Conservation (phyloP, 2,113 vertebrate species). For the Cinclus cinclus region DNA sequence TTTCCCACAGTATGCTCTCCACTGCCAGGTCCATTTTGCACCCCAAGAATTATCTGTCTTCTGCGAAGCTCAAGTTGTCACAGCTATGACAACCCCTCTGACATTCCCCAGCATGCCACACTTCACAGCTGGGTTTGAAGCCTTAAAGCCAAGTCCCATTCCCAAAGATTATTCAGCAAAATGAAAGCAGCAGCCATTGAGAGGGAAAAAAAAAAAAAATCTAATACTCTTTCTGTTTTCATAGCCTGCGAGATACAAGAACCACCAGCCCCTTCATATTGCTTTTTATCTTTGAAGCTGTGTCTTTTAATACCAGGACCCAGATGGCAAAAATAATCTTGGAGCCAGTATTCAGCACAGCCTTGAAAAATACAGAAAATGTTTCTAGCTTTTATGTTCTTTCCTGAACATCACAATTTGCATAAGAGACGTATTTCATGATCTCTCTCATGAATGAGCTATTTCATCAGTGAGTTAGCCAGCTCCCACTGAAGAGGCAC, state of each 20-base stretch:
- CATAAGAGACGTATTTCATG: slow-evolving; percentile 17
- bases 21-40: background rate
- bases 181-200: slow-evolving; percentile 21
- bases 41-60: background rate
- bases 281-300: slow-evolving; percentile 51
- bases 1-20: background rate
- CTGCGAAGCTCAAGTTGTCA: background rate
- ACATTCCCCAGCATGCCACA: background rate
- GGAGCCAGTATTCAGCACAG: slow-evolving; percentile 20
- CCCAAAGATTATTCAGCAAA: slow-evolving; percentile 47
- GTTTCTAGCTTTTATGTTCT: slow-evolving; percentile 50
- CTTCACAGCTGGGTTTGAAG: slow-evolving; percentile 36
- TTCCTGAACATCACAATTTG: slow-evolving; percentile 40
- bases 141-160: background rate
- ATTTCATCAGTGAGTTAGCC: background rate
- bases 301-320: slow-evolving; percentile 36
- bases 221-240: slow-evolving; percentile 20
- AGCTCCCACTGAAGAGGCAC: background rate
- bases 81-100: background rate
- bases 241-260: background rate
- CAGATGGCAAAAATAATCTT: slow-evolving; percentile 59
- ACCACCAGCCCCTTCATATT: slow-evolving; percentile 20
- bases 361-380: slow-evolving; percentile 34
- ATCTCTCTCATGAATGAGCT: slow-evolving; percentile 20
- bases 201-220: background rate